Evolutionary conservation across 1,140 invertebrate genomes (phyloP), one percentile per base, ranked within the genome.

Genomic region (Drosophila jambulina): DNA sequence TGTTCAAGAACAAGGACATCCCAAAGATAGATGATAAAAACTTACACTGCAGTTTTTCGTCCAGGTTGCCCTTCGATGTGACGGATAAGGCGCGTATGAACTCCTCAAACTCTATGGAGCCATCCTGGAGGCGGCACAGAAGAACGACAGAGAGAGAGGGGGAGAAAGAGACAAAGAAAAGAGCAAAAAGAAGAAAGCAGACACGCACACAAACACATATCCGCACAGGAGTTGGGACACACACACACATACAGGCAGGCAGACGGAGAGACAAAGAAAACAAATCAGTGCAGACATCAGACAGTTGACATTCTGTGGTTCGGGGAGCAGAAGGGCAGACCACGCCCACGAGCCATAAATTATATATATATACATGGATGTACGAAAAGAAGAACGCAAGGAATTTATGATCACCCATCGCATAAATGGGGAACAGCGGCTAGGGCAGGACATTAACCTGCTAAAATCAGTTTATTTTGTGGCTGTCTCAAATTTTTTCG

Each of bases 11-110:
- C 3, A 29, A 19, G 13, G 10, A 6, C 6, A 8, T 21, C 2
- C 17, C n/a, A 6, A 21, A n/a, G 34, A 23, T 9, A 9, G 13
- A 34, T 40, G 10, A 2, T n/a, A 19, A 62, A n/a, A 40, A 91
- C 97, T 97, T 94, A 99, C 98, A 99, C 91, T 98, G 97, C 82
- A 99, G 94, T 94, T 99, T 99, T 93, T 99, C 98, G 87, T 99
- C 98, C 76, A 99, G 94, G 94, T 98, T 99, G 75, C 98, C 98
- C 92, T 98, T 95, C 91, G 98, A 99, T 95, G 98, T 99, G 87
- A 99, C 97, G 71, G 98, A 98, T 58, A 99, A 94, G 34, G 98
- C 98, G 93, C 97, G 95, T 91, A 99, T 99, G 93, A 99, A 99
- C 94, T 99, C 98, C 93, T 99, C 98, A 93, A 99, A 99, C 94